phyloP scores from a whole-genome alignment of 2,888 invertebrate genomes.

The Drosophila mulleri region DNA sequence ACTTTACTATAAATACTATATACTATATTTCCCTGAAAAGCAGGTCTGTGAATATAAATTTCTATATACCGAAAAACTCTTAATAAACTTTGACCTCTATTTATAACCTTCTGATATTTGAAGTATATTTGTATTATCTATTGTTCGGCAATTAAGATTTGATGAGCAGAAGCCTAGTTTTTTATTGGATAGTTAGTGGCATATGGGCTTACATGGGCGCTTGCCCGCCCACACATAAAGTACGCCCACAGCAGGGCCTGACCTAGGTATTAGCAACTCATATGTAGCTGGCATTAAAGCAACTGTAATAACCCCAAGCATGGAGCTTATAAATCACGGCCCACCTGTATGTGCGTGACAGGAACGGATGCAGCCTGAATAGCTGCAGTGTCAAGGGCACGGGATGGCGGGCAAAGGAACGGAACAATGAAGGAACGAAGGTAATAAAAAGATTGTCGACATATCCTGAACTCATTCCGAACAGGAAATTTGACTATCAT shows the following conservation, averaged over 20 bases:
- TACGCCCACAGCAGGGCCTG: slow-evolving; percentile 14
- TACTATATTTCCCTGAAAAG: too few relatives aligned
- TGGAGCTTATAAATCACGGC: slow-evolving; percentile 50
- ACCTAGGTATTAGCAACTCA: slow-evolving; percentile 23
- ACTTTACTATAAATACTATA: too few relatives aligned
- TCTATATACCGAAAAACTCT: too few relatives aligned
- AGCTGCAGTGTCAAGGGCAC: slow-evolving; percentile 42
- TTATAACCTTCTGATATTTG: background rate
- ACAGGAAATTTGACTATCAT: slow-evolving; percentile 32
- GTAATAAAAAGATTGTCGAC: slow-evolving; percentile 41
- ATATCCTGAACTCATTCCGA: slow-evolving; percentile 30
- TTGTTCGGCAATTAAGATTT: slow-evolving; percentile 18
- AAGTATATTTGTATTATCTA: background rate
- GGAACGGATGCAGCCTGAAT: slow-evolving; percentile 52
- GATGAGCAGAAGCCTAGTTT: slow-evolving; percentile 14
- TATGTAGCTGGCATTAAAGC: slow-evolving; percentile 20
- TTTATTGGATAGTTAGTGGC: slow-evolving; percentile 19
- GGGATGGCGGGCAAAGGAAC: background rate
- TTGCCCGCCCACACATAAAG: background rate
- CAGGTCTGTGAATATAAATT: background rate
- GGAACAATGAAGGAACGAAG: background rate
- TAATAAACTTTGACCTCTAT: background rate
- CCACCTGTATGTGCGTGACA: slow-evolving; percentile 55
- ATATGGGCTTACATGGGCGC: slow-evolving; percentile 21
- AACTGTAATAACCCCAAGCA: slow-evolving; percentile 10